phyloP scores from a whole-genome alignment of 1,140 invertebrate species.

The Drosophila aff. region DNA sequence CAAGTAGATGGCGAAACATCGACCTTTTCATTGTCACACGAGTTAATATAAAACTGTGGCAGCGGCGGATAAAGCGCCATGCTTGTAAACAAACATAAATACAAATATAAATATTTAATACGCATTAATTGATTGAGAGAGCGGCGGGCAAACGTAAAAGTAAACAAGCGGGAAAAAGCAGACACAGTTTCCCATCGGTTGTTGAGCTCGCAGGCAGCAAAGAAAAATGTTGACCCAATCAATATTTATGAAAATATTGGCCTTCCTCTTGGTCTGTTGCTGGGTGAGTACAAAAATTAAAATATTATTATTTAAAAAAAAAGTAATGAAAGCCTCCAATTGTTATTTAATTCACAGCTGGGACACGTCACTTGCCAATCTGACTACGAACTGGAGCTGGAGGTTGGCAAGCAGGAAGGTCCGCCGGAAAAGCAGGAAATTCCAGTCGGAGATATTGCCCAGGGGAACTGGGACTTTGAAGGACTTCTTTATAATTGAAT shows the following conservation, averaged over 20 bases:
- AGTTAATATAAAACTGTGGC: conserved; percentile 13
- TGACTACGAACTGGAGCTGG: background rate
- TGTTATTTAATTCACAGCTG: conserved; percentile 37
- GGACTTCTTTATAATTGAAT: conserved; percentile 3
- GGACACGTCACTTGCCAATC: conserved; percentile 43
- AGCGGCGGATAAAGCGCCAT: conserved; percentile 18
- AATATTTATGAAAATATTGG: conserved; percentile 32
- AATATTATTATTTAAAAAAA: conserved; percentile 9
- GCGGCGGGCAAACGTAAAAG: conserved; percentile 5
- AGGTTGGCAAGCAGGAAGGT: conserved; percentile 4
- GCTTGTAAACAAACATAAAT: conserved; percentile 14
- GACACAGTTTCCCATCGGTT: conserved; percentile 17
- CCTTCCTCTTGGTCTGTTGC: conserved; percentile 21
- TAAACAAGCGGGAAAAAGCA: conserved; percentile 2
- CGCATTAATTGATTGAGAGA: conserved; percentile 44
- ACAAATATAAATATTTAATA: conserved; percentile 40
- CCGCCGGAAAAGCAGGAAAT: conserved; percentile 47
- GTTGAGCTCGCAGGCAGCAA: conserved; percentile 16
- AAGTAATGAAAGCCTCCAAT: background rate
- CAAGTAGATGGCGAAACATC: background rate
- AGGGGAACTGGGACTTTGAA: conserved; percentile 18
- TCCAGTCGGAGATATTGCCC: conserved; percentile 64
- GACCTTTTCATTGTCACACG: conserved; percentile 2
- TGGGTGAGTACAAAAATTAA: conserved; percentile 30
- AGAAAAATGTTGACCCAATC: conserved; percentile 35